Conservation (phyloP, 2,113 vertebrate genomes). For the Garra rufa region DNA sequence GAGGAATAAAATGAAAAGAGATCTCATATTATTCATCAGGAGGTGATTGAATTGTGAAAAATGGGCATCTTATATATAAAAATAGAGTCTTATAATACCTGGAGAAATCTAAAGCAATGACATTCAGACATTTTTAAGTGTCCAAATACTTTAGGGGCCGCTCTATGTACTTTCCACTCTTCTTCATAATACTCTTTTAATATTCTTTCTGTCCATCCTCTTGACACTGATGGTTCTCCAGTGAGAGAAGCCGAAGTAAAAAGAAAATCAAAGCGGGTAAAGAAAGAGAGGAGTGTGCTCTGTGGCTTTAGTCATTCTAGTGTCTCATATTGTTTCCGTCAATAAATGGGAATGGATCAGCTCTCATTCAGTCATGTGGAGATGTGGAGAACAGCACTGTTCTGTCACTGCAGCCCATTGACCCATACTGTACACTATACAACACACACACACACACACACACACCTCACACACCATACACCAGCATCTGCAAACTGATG, state of each 20-base stretch:
- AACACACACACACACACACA: neutral
- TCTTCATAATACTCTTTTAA: conserved; percentile 28
- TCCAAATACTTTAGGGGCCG: neutral
- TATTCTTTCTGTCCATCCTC: conserved; percentile 18
- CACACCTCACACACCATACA: neutral
- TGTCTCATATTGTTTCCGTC: neutral
- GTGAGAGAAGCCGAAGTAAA: neutral
- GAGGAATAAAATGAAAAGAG: neutral
- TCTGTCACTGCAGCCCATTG: conserved; percentile 42
- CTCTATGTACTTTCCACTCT: conserved; percentile 14
- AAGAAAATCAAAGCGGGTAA: conserved; percentile 6
- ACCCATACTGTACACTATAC: conserved; percentile 12
- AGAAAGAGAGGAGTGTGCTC: neutral
- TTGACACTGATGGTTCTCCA: conserved; percentile 10
- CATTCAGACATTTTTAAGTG: neutral
- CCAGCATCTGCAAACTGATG: neutral
- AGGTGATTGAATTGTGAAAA: neutral
- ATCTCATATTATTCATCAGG: neutral
- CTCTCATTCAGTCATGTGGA: conserved; percentile 4
- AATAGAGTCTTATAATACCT: neutral
- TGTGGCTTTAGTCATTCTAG: conserved; percentile 1
- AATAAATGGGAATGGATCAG: conserved; percentile 12
- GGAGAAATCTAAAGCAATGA: neutral
- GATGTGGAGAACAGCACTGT: conserved; percentile 16
- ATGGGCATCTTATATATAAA: neutral